A percentile compares a stretch with the other conserved stretches of the same genome.
Evolutionary conservation across 2,797 vertebrate species (phyloP).

Genomic region (Eidolon dupreanum): DNA sequence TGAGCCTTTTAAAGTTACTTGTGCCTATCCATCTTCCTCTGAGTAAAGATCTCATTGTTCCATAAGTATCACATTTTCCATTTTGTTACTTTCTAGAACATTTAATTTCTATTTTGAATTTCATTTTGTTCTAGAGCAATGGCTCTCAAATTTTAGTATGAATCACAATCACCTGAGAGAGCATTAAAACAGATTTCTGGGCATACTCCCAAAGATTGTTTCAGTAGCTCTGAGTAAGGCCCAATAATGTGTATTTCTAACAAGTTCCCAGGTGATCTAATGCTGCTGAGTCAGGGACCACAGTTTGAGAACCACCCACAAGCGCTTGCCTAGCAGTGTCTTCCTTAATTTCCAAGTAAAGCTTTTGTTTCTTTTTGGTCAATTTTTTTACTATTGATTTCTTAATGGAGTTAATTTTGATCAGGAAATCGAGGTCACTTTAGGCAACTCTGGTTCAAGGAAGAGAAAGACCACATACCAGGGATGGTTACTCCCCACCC

Average conservation of each 20-base stretch:
- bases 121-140: not conserved
- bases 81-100: not conserved
- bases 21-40: not conserved
- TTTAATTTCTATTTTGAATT: not conserved
- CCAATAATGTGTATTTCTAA: not conserved
- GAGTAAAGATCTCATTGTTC: not conserved
- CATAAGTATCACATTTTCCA: not conserved
- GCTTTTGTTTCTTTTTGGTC: not conserved
- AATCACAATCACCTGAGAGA: not conserved
- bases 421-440: not conserved
- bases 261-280: not conserved
- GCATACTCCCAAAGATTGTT: no score
- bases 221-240: not conserved
- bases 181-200: not conserved
- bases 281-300: not conserved
- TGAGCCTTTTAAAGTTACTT: not conserved
- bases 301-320: not conserved
- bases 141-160: not conserved
- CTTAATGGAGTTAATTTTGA: not conserved
- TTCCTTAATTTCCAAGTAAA: not conserved
- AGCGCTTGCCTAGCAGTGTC: not conserved
- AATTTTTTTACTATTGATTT: not conserved
- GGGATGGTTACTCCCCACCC: rapidly evolving
- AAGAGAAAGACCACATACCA: not conserved
- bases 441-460: not conserved